phyloP scores from a whole-genome alignment of 2,888 invertebrate species.

The Aethes cnicana region DNA sequence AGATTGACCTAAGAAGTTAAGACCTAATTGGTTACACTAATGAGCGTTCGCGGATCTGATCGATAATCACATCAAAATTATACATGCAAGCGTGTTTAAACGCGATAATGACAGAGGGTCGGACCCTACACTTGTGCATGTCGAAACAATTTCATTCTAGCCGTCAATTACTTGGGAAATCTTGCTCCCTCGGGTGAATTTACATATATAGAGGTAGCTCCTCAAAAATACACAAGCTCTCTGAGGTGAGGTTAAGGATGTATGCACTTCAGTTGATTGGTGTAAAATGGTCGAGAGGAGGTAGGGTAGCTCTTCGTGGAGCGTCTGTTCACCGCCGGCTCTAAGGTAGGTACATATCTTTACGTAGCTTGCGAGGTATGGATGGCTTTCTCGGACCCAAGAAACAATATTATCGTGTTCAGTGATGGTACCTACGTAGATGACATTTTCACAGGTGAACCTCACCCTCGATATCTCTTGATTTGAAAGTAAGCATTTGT shows the following conservation, averaged over 20 bases:
- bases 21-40: slow-evolving; percentile 2
- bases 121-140: not conserved
- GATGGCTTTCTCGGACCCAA: too few relatives aligned
- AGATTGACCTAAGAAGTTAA: not conserved
- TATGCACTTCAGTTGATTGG: slow-evolving; percentile 69
- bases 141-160: slow-evolving; percentile 51
- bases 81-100: slow-evolving; percentile 19
- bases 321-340: slow-evolving; percentile 18
- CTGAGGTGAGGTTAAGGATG: slow-evolving; percentile 34
- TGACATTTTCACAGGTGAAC: too few relatives aligned
- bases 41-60: slow-evolving; percentile 4
- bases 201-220: slow-evolving; percentile 57
- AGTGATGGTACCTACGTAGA: too few relatives aligned
- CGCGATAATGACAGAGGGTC: slow-evolving; percentile 6
- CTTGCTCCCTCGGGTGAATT: slow-evolving; percentile 53
- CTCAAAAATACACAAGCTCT: slow-evolving; percentile 9
- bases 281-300: slow-evolving; percentile 40
- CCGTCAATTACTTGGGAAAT: slow-evolving; percentile 74
- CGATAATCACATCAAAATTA: slow-evolving; percentile 27
- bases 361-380: too few relatives aligned
- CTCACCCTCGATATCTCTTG: too few relatives aligned
- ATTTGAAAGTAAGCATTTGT: too few relatives aligned
- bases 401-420: too few relatives aligned
- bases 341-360: too few relatives aligned
- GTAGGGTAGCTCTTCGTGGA: too few relatives aligned